Evolutionary conservation across 2,113 vertebrate species (phyloP), one percentile per base, ranked within the genome.

Genomic region (Phoxinus phoxinus): DNA sequence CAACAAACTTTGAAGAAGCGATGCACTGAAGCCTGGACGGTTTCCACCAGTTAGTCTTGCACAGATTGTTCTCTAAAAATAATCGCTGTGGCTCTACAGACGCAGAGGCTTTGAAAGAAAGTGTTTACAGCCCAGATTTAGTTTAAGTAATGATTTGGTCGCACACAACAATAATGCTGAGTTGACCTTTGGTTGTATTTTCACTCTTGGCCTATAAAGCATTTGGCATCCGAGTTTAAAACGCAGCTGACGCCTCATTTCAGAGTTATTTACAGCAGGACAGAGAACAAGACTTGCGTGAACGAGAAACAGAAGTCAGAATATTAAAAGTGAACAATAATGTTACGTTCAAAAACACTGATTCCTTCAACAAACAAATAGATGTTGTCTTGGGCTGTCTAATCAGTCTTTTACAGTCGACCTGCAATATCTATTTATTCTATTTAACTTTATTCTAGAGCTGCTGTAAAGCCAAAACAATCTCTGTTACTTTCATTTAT

Each of bases 221-320:
- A 58, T 58, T 58, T 78, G 51, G 30, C 27, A 78, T 53, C 21
- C 15, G 51, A 78, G 74, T 21, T 32, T 56, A 27, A 76, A 76
- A 53, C 74, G 5, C 72, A 71, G 32, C 32, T 71, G 67, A 71
- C 32, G 4, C 67, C 10, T 23, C 32, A 71, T 21, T 56, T 23
- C 19, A 71, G 67, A 71, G 67, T 10, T 74, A n/a, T 74, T 21
- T 19, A 21, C 48, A 32, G 30, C 73, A 21, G 21, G 56, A 73
- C 37, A 23, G 41, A 46, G 2, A 74, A 21, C 32, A 10, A 71
- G 17, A 41, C 32, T 71, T 23, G 1, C 6, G 21, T 41, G 7
- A 10, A 17, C 4, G 19, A 23, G 35, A 71, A 71, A 71, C 19
- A 23, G 23, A 3, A 37, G 35, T 71, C 32, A 23, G 19, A 23